phyloP scores from a whole-genome alignment of 1,140 invertebrate species.

The Drosophila equinoxialis region DNA sequence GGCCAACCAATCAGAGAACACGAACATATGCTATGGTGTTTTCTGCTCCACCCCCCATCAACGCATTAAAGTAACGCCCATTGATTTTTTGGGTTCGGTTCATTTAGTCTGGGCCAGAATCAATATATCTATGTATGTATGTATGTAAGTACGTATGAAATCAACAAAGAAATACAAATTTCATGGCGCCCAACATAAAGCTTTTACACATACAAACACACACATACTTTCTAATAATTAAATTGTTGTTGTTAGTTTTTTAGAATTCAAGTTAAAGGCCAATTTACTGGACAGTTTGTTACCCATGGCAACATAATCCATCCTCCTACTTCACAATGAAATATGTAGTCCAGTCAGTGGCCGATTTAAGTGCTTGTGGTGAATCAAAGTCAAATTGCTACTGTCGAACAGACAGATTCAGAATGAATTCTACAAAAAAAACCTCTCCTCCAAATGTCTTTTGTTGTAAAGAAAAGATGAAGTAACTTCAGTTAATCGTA shows the following conservation, averaged over 20 bases:
- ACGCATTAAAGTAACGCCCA: conserved; percentile 5
- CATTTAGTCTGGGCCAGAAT: conserved; percentile 7
- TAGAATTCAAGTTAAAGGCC: conserved; percentile 8
- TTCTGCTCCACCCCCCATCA: conserved; percentile 7
- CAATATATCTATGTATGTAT: not conserved
- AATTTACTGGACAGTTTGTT: not conserved
- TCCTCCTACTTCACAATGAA: not conserved
- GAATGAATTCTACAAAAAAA: not conserved
- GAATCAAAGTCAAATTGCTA: not conserved
- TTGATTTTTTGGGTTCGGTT: conserved; percentile 3
- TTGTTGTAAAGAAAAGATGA: too few species aligned
- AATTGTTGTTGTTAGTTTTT: conserved; percentile 8
- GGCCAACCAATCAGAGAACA: conserved; percentile 1
- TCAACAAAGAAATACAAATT: conserved; percentile 3
- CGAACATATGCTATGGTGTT: conserved; percentile 4
- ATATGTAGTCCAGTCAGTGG: conserved; percentile 6
- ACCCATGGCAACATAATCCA: not conserved
- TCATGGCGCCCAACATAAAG: conserved; percentile 3
- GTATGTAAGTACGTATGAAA: not conserved
- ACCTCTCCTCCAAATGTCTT: too few species aligned
- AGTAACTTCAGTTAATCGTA: too few species aligned
- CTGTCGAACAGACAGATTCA: not conserved
- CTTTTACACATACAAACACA: not conserved
- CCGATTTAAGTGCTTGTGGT: conserved; percentile 4
- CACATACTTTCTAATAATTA: not conserved